Conservation (phyloP, 2,113 vertebrate species). For the Mola mola region DNA sequence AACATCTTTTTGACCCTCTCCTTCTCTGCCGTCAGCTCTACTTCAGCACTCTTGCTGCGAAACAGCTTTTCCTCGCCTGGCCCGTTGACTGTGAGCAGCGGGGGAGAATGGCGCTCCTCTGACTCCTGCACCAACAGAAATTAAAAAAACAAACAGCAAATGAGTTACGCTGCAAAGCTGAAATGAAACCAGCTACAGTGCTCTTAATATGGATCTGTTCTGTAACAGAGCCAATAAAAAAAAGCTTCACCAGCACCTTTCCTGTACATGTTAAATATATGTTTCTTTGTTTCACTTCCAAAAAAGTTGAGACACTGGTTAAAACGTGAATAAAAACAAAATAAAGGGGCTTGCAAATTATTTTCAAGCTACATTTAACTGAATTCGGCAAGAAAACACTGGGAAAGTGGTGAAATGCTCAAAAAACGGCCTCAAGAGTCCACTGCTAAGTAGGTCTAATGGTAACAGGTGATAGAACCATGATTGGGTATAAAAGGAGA, state of each 20-base stretch:
- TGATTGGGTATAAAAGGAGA: too few relatives aligned
- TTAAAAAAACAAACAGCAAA: conserved; percentile 11
- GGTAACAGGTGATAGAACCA: too few relatives aligned
- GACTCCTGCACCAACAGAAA: conserved; percentile 62
- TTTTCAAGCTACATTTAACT: too few relatives aligned
- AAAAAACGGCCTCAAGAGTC: too few relatives aligned
- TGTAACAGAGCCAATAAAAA: not conserved
- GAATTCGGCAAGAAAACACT: too few relatives aligned
- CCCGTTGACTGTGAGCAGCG: conserved; percentile 85
- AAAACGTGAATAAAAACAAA: too few relatives aligned
- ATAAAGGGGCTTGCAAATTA: too few relatives aligned
- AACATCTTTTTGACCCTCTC: conserved; percentile 95
- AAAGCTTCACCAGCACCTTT: not conserved
- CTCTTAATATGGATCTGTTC: not conserved
- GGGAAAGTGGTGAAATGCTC: too few relatives aligned
- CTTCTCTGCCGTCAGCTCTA: conserved; percentile 86
- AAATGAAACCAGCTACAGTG: not conserved
- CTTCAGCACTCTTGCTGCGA: conserved; percentile 91
- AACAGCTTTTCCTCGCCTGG: conserved; percentile 92
- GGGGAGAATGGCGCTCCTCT: conserved; percentile 78
- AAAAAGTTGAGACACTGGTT: too few relatives aligned
- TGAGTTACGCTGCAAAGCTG: not conserved
- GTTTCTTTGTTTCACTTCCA: too few relatives aligned
- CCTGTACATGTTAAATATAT: too few relatives aligned
- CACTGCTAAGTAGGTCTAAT: too few relatives aligned